Evolutionary conservation across 2,113 vertebrate genomes (phyloP), one percentile per base, ranked within the genome.

Genomic region (Alaudala cheleensis): DNA sequence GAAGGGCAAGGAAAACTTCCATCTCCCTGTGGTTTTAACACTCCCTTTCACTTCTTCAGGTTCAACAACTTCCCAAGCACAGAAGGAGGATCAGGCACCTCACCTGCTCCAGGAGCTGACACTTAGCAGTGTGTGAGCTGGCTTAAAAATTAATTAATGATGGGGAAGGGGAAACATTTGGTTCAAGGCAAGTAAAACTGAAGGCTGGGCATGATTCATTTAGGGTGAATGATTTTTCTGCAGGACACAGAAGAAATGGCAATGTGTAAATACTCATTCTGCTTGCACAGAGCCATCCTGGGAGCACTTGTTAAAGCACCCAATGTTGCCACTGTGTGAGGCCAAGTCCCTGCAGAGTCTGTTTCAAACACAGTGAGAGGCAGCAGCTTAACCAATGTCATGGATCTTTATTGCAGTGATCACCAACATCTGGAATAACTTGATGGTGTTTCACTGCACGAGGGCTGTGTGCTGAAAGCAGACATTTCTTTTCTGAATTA

Each of bases 401-500:
- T 6, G 20, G 39, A 69, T 50, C 80, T 42, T 34, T 10, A 40
- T 0, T 22, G 22, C 3, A 78, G 44, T 1, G 0, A 79, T 49
- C 61, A 17, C 31, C 70, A 57, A 15, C 33, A 71, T 34, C 70
- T 76, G 62, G 49, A 80, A 26, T 5, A 37, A 67, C 29, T 39
- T 28, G 21, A 19, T 47, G 57, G 29, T 0, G 0, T 17, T 56
- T 11, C 40, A 25, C 54, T 60, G 29, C 34, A 77, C 14, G 0
- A 57, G 25, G 22, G 45, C 18, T 39, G n/a, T 5, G 42, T 21
- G 49, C 7, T 74, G 61, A 76, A 66, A 85, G 71, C 26, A 70
- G 44, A 54, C 54, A 33, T 39, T 88, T 64, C 10, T 58, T 44
- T 64, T 45, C 26, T 88, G 82, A 95, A n/a, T 90, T 58, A 89